These are phyloP conservation scores for Eupithecia dodoneata DNA, from an alignment of 2,888 invertebrate genomes.

Conservation along the genomic window DNA sequence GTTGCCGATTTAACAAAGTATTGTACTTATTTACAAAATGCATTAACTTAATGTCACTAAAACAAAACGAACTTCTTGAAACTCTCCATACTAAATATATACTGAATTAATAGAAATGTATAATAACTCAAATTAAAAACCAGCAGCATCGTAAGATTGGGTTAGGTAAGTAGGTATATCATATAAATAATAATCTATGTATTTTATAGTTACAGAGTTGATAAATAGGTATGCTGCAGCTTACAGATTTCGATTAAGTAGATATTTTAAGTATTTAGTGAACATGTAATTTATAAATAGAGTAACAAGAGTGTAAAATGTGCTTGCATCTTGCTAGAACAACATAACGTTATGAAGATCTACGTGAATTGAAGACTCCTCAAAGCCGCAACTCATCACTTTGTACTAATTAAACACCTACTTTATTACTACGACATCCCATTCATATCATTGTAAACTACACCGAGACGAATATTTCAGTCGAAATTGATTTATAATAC, in stretches of 20 bases:
- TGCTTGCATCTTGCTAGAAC: conserved; percentile 19
- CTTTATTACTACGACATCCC: conserved; percentile 71
- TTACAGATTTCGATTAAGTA: conserved; percentile 13
- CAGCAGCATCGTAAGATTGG: conserved; percentile 10
- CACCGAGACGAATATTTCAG: conserved; percentile 81
- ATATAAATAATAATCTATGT: conserved; percentile 14
- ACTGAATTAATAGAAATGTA: conserved; percentile 5
- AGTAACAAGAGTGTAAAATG: conserved; percentile 20
- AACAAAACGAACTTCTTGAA: conserved; percentile 47
- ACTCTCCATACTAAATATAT: neutral
- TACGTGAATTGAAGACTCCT: conserved; percentile 23
- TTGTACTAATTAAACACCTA: conserved; percentile 83
- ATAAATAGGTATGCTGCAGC: conserved; percentile 13
- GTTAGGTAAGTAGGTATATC: conserved; percentile 1
- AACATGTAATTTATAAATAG: conserved; percentile 27
- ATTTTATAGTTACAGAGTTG: conserved; percentile 14
- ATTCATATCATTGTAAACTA: conserved; percentile 79
- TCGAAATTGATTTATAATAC: conserved; percentile 79
- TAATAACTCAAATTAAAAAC: conserved; percentile 7
- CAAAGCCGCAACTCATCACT: conserved; percentile 57
- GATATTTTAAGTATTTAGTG: conserved; percentile 17
- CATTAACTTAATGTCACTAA: conserved; percentile 67
- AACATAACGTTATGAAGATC: conserved; percentile 26
- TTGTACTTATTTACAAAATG: conserved; percentile 84
- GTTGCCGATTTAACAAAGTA: conserved; percentile 61